Base-by-base conservation (phyloP, 2,888 invertebrate species). In the Exephanes ischioxanthus region DNA sequence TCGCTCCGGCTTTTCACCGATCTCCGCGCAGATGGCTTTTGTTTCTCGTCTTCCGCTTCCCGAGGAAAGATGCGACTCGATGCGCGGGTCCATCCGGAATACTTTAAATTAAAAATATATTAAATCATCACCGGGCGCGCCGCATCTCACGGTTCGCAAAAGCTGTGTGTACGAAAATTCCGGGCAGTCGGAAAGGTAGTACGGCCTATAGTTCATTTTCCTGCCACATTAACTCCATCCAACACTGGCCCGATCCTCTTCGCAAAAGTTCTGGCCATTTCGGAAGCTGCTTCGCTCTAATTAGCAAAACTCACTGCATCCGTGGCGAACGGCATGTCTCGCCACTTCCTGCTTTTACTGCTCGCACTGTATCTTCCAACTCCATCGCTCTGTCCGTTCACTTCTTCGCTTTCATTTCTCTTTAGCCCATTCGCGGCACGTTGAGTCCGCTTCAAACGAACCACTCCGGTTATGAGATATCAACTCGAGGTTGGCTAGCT, bases 401-500 rank as follows among this genome's bases (percentile, higher is more conserved):
- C 37, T 75, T 68, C 41, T 66, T 55, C 53, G 77, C 81, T 84
- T 53, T 72, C 61, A 30, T 67, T 66, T 66, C 66, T 66, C 72
- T 80, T 45, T 45, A 30, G 61, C 61, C 37, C 16, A 26, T 72
- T 48, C 53, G 71, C 41, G 63, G n/a, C 55, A 30, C 72, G 77
- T 45, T 41, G 45, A 11, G 72, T 85, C 80, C 75, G 83, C 84
- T 85, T 86, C 84, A 80, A 75, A 88, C 86, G 87, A 88, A 86
- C 87, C 85, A 88, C 88, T 89, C 80, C 84, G 73, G 88, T 83
- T 86, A 86, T 78, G 85, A 89, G 82, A 87, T 85, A 87, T 87
- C 84, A 80, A 53, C 67, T 55, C 26, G 30, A 0, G 37, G 5
- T 80, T 61, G 37, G 61, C 45, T 19, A 72, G 45, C 45, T 37